Evolutionary conservation across 23 tunicate species (phyloP).

Genomic region (Ascidia mentula): DNA sequence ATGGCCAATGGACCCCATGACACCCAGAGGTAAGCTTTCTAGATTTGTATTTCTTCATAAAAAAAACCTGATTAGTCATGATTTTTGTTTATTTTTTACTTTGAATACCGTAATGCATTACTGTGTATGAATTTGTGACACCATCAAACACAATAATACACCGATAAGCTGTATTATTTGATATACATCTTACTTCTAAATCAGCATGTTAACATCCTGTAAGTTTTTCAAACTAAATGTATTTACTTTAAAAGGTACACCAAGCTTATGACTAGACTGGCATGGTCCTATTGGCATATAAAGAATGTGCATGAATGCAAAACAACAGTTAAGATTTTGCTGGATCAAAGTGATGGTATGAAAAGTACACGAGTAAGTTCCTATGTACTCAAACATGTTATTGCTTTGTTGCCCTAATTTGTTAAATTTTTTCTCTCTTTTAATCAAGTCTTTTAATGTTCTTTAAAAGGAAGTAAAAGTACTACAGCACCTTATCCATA

Average conservation of each 20-base stretch:
- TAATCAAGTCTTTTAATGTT: not conserved
- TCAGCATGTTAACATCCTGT: too few species aligned
- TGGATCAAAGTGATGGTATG: not conserved
- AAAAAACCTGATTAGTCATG: too few species aligned
- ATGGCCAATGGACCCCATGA: constrained; percentile 35
- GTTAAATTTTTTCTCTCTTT: not conserved
- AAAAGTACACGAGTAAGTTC: constrained; percentile 3
- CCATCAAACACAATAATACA: too few species aligned
- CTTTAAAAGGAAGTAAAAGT: not conserved
- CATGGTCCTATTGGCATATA: constrained; percentile 60
- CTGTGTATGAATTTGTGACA: too few species aligned
- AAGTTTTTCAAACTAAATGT: not conserved
- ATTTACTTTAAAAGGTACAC: constrained; percentile 18
- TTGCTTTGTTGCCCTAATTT: not conserved
- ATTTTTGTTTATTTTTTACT: too few species aligned
- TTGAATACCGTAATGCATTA: too few species aligned
- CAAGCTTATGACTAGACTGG: constrained; percentile 28
- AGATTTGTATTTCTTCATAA: too few species aligned
- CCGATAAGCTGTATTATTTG: too few species aligned
- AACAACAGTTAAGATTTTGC: not conserved
- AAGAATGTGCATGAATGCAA: constrained; percentile 23
- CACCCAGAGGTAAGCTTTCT: constrained; percentile 1
- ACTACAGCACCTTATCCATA: not conserved
- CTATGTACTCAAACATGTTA: not conserved
- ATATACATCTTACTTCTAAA: too few species aligned